Percentiles rank a stretch among this genome's conserved stretches.
Evolutionary conservation across 2,888 invertebrate species (phyloP).

Genomic region (Lepidochrysops patricia): DNA sequence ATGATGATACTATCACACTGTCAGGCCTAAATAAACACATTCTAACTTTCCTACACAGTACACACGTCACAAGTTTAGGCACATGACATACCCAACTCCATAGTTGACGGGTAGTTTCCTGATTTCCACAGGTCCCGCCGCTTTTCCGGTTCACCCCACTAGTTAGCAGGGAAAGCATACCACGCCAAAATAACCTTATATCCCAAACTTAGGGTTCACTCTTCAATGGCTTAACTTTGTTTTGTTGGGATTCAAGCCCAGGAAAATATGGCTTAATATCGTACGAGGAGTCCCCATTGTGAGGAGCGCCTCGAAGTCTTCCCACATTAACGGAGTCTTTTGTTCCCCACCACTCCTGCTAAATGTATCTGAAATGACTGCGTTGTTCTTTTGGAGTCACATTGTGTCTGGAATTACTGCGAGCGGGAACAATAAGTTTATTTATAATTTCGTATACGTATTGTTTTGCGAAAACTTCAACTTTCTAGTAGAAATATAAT

Average conservation of each 20-base stretch:
- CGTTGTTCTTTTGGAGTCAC: neutral
- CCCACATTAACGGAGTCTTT: neutral
- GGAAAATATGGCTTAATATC: neutral
- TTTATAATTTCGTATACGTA: neutral
- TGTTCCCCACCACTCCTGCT: constrained; percentile 6
- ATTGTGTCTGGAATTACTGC: constrained; percentile 5
- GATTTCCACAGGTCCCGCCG: neutral
- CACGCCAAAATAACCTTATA: neutral
- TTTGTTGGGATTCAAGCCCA: neutral
- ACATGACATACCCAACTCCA: neutral
- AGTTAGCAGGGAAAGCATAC: neutral
- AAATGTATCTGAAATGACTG: constrained; percentile 7
- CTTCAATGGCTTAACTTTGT: neutral
- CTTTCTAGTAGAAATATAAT: neutral
- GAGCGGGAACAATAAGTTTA: neutral
- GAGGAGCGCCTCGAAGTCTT: neutral
- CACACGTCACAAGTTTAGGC: neutral
- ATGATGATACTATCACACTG: too few species aligned
- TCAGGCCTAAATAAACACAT: too few species aligned
- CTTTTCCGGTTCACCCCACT: neutral
- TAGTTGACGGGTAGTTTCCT: neutral
- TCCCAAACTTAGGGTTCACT: neutral
- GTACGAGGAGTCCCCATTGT: neutral
- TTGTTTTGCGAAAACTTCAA: neutral
- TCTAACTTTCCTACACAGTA: too few species aligned